These are phyloP conservation scores for Eudasyphora cyanicolor DNA, from an alignment of 2,888 invertebrate genomes.

Conservation along the genomic window DNA sequence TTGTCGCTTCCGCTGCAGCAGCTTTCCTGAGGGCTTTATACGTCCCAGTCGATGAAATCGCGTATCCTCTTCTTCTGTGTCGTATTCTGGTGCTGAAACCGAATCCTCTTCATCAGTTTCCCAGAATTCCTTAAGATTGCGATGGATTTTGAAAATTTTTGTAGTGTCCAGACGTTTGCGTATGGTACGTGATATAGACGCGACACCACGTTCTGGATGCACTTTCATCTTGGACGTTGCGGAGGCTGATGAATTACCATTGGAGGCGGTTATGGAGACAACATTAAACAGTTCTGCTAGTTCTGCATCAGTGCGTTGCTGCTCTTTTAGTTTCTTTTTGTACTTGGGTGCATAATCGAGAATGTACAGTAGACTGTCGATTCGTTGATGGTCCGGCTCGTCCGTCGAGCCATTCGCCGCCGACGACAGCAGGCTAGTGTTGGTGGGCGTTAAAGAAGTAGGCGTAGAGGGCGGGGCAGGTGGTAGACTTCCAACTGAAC, in stretches of 20 bases:
- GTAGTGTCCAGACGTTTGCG: slow-evolving; percentile 71
- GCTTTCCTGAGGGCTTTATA: slow-evolving; percentile 66
- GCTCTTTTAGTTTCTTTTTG: slow-evolving; percentile 71
- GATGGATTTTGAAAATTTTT: slow-evolving; percentile 76
- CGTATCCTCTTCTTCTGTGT: slow-evolving; percentile 73
- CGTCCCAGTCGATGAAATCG: slow-evolving; percentile 73
- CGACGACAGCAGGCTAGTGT: slow-evolving; percentile 67
- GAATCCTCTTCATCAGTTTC: slow-evolving; percentile 76
- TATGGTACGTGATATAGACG: slow-evolving; percentile 74
- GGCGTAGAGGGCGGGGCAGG: slow-evolving; percentile 77
- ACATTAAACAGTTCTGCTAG: slow-evolving; percentile 76
- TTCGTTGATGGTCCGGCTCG: slow-evolving; percentile 65
- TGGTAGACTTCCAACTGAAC: slow-evolving; percentile 68
- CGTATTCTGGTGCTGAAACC: slow-evolving; percentile 76
- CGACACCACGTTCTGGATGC: slow-evolving; percentile 72
- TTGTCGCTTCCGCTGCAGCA: slow-evolving; percentile 67
- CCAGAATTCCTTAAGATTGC: slow-evolving; percentile 75
- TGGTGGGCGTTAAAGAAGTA: slow-evolving; percentile 74
- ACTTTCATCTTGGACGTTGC: slow-evolving; percentile 64
- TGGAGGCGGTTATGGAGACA: slow-evolving; percentile 72
- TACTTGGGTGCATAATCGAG: slow-evolving; percentile 70
- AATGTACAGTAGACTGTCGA: slow-evolving; percentile 68
- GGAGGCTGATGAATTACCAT: slow-evolving; percentile 46
- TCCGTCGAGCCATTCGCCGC: slow-evolving; percentile 55
- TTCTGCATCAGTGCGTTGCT: slow-evolving; percentile 76